These are phyloP conservation scores for Leptosomus discolor DNA, from an alignment of 2,113 vertebrate species.

Conservation along the genomic window DNA sequence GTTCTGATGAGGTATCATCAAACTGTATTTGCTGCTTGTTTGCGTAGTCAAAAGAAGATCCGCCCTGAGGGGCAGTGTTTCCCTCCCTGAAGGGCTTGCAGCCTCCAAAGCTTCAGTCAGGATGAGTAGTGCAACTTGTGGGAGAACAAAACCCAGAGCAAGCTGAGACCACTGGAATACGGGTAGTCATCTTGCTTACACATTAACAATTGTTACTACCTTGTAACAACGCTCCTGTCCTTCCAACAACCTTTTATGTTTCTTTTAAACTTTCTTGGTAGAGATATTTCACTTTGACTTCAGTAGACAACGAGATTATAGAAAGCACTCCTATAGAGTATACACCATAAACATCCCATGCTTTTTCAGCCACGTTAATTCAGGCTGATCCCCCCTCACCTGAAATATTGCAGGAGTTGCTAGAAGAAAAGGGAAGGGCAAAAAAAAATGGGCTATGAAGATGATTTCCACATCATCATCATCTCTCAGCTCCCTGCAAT, in stretches of 20 bases:
- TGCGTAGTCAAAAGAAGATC: fast-evolving
- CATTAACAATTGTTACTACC: background rate
- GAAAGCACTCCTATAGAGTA: background rate
- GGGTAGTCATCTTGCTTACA: background rate
- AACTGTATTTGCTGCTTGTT: background rate
- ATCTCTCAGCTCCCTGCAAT: background rate
- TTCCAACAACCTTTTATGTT: background rate
- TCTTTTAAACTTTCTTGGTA: background rate
- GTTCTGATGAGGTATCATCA: background rate
- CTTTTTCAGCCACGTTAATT: background rate
- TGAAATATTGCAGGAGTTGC: background rate
- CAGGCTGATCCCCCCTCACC: background rate
- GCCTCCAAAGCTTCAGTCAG: background rate
- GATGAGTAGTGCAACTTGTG: background rate
- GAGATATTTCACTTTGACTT: background rate
- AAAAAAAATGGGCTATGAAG: background rate
- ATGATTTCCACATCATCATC: background rate
- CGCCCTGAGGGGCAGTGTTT: background rate
- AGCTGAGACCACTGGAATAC: background rate
- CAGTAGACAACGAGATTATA: background rate
- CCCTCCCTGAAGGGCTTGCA: background rate
- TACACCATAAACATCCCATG: background rate
- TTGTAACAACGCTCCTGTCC: background rate
- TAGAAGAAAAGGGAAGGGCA: background rate
- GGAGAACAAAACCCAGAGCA: background rate